Evolutionary conservation across 2,888 invertebrate species (phyloP), one percentile per base, ranked within the genome.

Genomic region (Ormyrus rosae): DNA sequence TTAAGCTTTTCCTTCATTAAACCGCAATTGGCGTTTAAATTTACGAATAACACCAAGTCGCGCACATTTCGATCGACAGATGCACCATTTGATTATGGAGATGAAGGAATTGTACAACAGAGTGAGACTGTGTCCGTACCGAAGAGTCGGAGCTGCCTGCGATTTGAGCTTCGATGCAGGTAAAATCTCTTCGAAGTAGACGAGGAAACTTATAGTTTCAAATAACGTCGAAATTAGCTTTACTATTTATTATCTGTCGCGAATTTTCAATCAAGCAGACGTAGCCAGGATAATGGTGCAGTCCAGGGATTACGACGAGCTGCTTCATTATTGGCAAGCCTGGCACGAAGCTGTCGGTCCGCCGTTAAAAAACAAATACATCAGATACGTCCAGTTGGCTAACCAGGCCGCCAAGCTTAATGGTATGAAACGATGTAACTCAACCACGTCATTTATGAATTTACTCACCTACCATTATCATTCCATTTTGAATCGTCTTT

Each of bases 261-360:
- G 34, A 34, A 34, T 34, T 34, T 4, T 34, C 34, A 34, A 34
- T 34, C 34, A 34, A 34, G 45, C 84, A 92, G 93, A 92, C 83
- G 84, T 93, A 7, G 90, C 87, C n/a, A 88, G 90, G 80, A 93
- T 95, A 56, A 92, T 96, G 91, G 94, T 94, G 0, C 93, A 94
- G 87, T 96, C 96, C 0, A 92, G 94, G 82, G 94, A 96, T 84
- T 95, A 95, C 83, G 94, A 94, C 45, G 96, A 96, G 86, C 90
- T 97, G 65, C 86, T 94, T 19, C 94, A 96, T 85, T 94, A 95
- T 0, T 97, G 97, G 97, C 93, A 92, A 85, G 94, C 94, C 76
- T 97, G 96, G 94, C 92, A 97, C 83, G 95, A 97, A 81, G 94
- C 94, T 78, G 94, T 95, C 0, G 97, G 97, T 0, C 95, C 95